A percentile compares a stretch with the other conserved stretches of the same genome.
These are phyloP conservation scores for Drosophila baimaii DNA, from an alignment of 1,140 invertebrate species.

Conservation along the genomic window DNA sequence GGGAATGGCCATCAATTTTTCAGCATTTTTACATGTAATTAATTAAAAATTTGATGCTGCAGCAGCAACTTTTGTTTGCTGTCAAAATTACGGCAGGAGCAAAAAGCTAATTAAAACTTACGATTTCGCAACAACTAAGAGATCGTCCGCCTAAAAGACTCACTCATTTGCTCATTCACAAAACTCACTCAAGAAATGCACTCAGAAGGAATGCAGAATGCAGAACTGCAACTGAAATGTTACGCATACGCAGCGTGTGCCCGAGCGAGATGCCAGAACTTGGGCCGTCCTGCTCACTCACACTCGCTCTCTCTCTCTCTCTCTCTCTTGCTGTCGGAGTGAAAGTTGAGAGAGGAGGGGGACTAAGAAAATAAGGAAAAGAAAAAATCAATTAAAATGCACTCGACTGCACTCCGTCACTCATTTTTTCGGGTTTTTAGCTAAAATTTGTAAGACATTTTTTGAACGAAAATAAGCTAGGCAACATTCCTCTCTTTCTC, in stretches of 20 bases:
- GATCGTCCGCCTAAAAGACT: slow-evolving; percentile 9
- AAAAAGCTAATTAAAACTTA: slow-evolving; percentile 80
- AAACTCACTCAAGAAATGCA: slow-evolving; percentile 40
- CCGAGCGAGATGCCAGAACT: slow-evolving; percentile 37
- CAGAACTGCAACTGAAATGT: slow-evolving; percentile 68
- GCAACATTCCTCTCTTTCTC: slow-evolving; percentile 14
- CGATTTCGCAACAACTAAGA: slow-evolving; percentile 54
- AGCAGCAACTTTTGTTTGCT: slow-evolving; percentile 62
- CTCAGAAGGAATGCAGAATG: slow-evolving; percentile 45
- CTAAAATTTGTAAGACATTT: slow-evolving; percentile 68
- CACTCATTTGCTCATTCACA: not conserved
- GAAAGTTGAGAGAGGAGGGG: slow-evolving; percentile 14
- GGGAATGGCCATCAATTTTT: slow-evolving; percentile 34
- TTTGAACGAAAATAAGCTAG: slow-evolving; percentile 37
- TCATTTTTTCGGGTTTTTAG: slow-evolving; percentile 45
- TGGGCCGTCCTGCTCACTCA: slow-evolving; percentile 3
- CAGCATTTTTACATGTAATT: slow-evolving; percentile 73
- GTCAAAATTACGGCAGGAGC: slow-evolving; percentile 60
- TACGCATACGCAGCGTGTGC: slow-evolving; percentile 74
- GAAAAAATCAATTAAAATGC: slow-evolving; percentile 83
- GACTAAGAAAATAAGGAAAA: slow-evolving; percentile 15
- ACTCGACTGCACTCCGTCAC: slow-evolving; percentile 63
- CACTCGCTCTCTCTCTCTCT: not conserved
- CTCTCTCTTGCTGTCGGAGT: not conserved
- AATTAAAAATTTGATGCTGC: slow-evolving; percentile 77